phyloP scores from a whole-genome alignment of 2,888 invertebrate genomes.

The Rhagonycha fulva region DNA sequence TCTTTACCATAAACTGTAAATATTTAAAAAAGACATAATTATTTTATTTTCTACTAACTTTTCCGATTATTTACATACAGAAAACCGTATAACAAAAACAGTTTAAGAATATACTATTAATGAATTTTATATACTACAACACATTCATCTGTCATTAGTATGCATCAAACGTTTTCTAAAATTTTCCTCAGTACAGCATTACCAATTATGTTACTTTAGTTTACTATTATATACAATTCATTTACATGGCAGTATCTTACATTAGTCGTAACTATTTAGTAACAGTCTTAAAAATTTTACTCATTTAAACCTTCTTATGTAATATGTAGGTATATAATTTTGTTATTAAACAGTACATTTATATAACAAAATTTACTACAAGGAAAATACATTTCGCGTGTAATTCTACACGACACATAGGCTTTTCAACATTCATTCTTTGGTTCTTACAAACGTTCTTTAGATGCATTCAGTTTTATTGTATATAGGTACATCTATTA shows the following conservation, averaged over 20 bases:
- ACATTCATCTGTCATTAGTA: constrained; percentile 15
- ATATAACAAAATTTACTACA: not conserved
- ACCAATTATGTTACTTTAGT: constrained; percentile 9
- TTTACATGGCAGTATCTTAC: constrained; percentile 29
- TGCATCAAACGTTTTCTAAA: constrained; percentile 14
- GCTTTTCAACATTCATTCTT: not conserved
- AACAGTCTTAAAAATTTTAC: constrained; percentile 34
- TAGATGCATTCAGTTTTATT: not conserved
- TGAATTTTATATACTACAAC: not conserved
- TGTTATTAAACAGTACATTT: not conserved
- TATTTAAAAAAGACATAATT: constrained; percentile 22
- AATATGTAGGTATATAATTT: not conserved
- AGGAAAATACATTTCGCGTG: not conserved
- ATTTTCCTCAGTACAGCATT: constrained; percentile 34
- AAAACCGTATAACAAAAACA: constrained; percentile 29
- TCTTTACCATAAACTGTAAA: not conserved
- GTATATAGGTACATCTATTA: constrained; percentile 20
- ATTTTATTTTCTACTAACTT: constrained; percentile 33
- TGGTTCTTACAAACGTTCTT: not conserved
- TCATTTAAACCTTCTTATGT: not conserved
- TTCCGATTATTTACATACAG: constrained; percentile 38
- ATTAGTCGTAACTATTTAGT: constrained; percentile 16
- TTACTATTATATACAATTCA: constrained; percentile 26
- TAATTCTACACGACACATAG: not conserved
- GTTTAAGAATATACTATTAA: constrained; percentile 18